Evolutionary conservation across 2,888 invertebrate species (phyloP).

Genomic region (Mamestra brassicae): DNA sequence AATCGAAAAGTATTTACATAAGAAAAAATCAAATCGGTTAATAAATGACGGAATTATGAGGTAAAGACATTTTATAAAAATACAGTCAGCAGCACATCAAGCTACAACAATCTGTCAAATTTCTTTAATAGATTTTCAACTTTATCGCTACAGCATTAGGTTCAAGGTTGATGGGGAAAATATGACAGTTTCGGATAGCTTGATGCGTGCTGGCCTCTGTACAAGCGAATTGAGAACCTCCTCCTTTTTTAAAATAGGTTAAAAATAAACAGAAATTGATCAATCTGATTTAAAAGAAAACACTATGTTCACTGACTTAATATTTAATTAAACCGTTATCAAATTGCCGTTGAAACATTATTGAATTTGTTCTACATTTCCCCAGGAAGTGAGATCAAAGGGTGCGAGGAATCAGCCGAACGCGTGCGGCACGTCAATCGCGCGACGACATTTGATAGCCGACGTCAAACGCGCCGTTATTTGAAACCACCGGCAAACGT

Average conservation of each 20-base stretch:
- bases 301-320: neutral
- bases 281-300: neutral
- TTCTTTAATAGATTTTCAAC: too few relatives aligned
- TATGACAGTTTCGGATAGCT: too few relatives aligned
- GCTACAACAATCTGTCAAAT: too few relatives aligned
- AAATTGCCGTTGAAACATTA: conserved; percentile 27
- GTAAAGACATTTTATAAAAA: too few relatives aligned
- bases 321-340: conserved; percentile 19
- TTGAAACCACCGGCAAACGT: conserved; percentile 44
- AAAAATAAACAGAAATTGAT: neutral
- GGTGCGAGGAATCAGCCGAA: conserved; percentile 17
- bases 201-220: too few relatives aligned
- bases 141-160: too few relatives aligned
- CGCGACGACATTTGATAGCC: conserved; percentile 46
- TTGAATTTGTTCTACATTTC: conserved; percentile 41
- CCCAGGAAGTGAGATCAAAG: conserved; percentile 54
- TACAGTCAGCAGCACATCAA: too few relatives aligned
- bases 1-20: too few relatives aligned
- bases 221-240: too few relatives aligned
- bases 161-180: too few relatives aligned
- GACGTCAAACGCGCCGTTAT: conserved; percentile 36
- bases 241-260: neutral
- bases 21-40: too few relatives aligned
- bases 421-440: conserved; percentile 22
- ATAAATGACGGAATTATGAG: too few relatives aligned